Conservation (phyloP, 2,113 vertebrate species). For the Ochotona curzoniae region DNA sequence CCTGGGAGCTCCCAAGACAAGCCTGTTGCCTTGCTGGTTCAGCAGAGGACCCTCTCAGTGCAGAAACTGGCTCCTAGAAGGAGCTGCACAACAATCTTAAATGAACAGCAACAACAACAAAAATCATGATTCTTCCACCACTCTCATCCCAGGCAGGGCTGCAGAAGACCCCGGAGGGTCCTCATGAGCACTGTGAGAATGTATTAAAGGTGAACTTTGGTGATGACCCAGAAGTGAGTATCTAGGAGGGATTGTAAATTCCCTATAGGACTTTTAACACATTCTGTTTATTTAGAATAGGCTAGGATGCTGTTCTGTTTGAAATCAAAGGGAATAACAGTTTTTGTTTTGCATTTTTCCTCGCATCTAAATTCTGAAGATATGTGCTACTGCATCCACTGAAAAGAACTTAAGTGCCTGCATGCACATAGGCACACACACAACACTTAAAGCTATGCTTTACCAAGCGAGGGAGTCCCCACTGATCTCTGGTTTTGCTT, state of each 20-base stretch:
- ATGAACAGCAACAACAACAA: too few relatives aligned
- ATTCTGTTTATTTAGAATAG: background rate
- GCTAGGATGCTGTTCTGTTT: background rate
- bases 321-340: background rate
- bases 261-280: background rate
- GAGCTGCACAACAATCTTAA: too few relatives aligned
- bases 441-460: background rate
- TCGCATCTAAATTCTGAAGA: slow-evolving; percentile 8
- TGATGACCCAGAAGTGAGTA: background rate
- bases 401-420: too few relatives aligned
- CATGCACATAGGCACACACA: background rate
- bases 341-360: background rate
- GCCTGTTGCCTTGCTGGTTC: too few relatives aligned
- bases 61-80: too few relatives aligned
- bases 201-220: slow-evolving; percentile 21
- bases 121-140: too few relatives aligned
- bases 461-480: too few relatives aligned
- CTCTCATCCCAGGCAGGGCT: too few relatives aligned
- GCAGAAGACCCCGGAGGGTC: background rate
- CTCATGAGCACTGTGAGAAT: background rate
- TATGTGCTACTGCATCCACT: too few relatives aligned
- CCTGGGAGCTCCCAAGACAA: too few relatives aligned
- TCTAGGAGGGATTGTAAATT: slow-evolving; percentile 44
- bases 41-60: too few relatives aligned
- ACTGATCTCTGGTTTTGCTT: background rate